Evolutionary conservation across 2,888 invertebrate genomes (phyloP), one percentile per base, ranked within the genome.

Genomic region (Pammene aurita): DNA sequence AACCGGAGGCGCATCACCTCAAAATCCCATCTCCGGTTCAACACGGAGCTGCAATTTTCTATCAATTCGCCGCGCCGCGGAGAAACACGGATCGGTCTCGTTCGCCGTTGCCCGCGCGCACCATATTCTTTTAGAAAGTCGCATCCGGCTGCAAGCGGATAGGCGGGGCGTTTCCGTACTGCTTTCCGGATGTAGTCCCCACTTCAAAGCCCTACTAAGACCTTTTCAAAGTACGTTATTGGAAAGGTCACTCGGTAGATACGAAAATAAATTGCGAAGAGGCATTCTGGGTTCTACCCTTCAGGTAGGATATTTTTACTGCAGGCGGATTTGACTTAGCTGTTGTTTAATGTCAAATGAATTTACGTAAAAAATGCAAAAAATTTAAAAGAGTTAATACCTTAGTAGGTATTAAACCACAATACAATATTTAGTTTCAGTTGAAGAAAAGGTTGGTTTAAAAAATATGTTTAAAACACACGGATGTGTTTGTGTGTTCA

Each of bases 111-210:
- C 73, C 77, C 75, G 81, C 81, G 83, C 85, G 82, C 82, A 84
- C 84, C 84, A 85, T 86, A 86, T 88, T 90, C 73, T 90, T 91
- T 92, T 92, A 92, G 92, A 92, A 92, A 92, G 92, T 90, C 76
- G 86, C 84, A 91, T 92, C 92, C 92, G 92, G 89, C 83, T 89
- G 75, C 77, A 79, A 77, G 73, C 73, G 79, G 73, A 80, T 82
- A 84, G 87, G 83, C 84, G 85, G 81, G 80, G 82, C 84, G 85
- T 85, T 90, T 89, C 90, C 90, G 89, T 80, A 77, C 75, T 71
- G 75, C 72, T 73, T 80, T 79, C 85, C 88, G 88, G 88, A 89
- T 89, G 84, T 87, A 77, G 55, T 75, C 63, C 18, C 41, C 54
- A 54, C 60, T 75, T 68, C 74, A 67, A 77, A 84, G 82, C 80